Evolutionary conservation across 2,888 invertebrate species (phyloP), one percentile per base, ranked within the genome.

Genomic region (Catocala nupta): DNA sequence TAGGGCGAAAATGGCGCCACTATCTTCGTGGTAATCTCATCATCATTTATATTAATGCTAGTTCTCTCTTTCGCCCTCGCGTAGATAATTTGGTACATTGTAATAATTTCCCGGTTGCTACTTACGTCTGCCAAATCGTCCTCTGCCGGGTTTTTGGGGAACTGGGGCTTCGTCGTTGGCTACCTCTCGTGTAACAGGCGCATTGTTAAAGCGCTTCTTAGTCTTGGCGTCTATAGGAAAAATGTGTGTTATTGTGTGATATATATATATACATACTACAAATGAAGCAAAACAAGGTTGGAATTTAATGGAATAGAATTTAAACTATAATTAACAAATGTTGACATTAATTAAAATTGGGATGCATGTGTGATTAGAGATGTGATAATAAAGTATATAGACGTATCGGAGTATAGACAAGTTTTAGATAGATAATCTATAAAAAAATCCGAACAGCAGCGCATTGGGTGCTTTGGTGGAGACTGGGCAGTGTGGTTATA

Each of bases 71-170:
- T 39, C 36, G 8, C 36, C 36, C 6, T 9, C 9, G 36, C 4
- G 33, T n/a, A 49, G 49, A 10, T 34, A 25, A n/a, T 12, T n/a
- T 44, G 44, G 44, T 11, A 11, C 49, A 34, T 11, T 49, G 33
- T n/a, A 36, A 44, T 16, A 5, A 10, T 42, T 12, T n/a, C 25
- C 43, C 42, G 25, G 7, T 11, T 49, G 45, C 44, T 70, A 88
- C 93, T 87, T 87, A 94, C 93, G 92, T 84, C 86, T 88, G 71
- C 90, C 90, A 77, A 94, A 94, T 62, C 94, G 87, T 53, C 87
- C 88, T 74, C 90, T 87, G 78, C 78, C 88, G 42, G 90, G 87
- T 57, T 93, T 93, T 16, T 88, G 72, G 1, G 88, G 82, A 0
- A 73, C 62, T 10, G 90, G 85, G 0, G 88, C 83, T 0, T 92